Base-by-base conservation (phyloP, 2,888 invertebrate genomes). In the Eurois occulta region DNA sequence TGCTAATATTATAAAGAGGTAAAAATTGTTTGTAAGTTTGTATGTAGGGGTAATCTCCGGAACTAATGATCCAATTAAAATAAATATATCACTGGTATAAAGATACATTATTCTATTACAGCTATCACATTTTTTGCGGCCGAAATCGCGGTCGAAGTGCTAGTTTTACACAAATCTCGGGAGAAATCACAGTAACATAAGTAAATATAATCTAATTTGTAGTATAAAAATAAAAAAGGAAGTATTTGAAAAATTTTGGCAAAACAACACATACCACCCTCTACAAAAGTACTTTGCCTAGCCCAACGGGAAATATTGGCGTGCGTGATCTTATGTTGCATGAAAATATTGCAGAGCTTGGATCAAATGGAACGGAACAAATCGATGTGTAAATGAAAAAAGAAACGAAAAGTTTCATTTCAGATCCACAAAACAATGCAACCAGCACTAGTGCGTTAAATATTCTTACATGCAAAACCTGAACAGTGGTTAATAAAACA, bases 341-440 rank as follows among this genome's bases (percentile, higher is more conserved):
- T 60, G 65, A 60, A 74, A 66, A 81, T 28, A 75, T 81, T 78
- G 75, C 66, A 60, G n/a, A 73, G 60, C 60, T 67, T 67, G 41
- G 2, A 60, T 52, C 28, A 67, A 81, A 75, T 67, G 41, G 43
- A 75, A 81, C 81, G 81, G 66, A 78, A 75, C 58, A 58, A 78
- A 78, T 74, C 46, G 24, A 28, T 66, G 60, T 43, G 66, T 46
- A 72, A 71, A 64, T 58, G 1, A 48, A 74, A 38, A 72, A 80
- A 21, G 4, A 35, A 55, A 35, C 48, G 52, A 67, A 60, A 74
- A 28, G 35, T 81, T 73, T 35, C 13, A 41, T 73, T 58, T 80
- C n/a, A 65, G 46, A 78, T 43, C 16, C 24, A n/a, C 13, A 32
- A 10, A n/a, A 8, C 32, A 58, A 65, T 58, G 46, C 32, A 46